These are phyloP conservation scores for Dreissena polymorpha DNA, from an alignment of 1,140 invertebrate genomes.

Conservation along the genomic window DNA sequence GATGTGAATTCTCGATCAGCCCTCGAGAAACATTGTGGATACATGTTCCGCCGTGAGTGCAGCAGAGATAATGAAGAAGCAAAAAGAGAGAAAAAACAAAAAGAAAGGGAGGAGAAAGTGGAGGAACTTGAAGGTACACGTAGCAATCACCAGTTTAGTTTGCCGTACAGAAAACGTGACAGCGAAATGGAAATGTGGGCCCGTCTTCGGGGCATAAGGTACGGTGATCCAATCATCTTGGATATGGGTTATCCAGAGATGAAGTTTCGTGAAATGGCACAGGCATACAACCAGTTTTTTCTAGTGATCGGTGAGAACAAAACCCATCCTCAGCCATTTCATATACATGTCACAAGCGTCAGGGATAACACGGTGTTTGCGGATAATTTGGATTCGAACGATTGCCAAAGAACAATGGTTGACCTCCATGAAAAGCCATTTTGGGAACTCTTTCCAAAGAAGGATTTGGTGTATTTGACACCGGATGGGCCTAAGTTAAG, in stretches of 20 bases:
- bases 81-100: too few species aligned
- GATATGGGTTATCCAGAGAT: neutral
- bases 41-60: too few species aligned
- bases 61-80: too few species aligned
- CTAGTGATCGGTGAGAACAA: neutral
- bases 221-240: neutral
- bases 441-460: neutral
- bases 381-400: neutral
- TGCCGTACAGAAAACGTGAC: too few species aligned
- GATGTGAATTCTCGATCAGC: too few species aligned
- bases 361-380: neutral
- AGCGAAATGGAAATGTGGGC: neutral
- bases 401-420: too few species aligned
- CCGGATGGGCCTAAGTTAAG: neutral
- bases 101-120: too few species aligned
- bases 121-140: too few species aligned
- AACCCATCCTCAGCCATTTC: neutral
- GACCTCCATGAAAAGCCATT: neutral
- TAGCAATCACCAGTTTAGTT: too few species aligned
- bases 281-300: neutral
- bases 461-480: constrained; percentile 5
- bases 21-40: too few species aligned
- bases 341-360: neutral
- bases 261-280: neutral
- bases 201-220: neutral